A percentile compares a stretch with the other conserved stretches of the same genome.
Conservation (phyloP, 2,113 vertebrate species). For the Todiramphus chloris region DNA sequence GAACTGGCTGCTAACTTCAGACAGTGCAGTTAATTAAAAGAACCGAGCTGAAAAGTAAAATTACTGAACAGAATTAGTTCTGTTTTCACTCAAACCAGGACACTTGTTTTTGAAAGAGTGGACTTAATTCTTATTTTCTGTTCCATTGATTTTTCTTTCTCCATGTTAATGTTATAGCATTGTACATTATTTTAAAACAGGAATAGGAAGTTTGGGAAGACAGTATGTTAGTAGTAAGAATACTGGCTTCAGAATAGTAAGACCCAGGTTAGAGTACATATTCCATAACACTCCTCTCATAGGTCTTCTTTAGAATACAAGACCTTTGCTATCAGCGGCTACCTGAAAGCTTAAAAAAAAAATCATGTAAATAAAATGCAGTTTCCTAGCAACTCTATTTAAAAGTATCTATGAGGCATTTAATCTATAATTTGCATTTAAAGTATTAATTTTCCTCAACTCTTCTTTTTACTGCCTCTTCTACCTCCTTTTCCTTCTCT, state of each 20-base stretch:
- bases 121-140: background rate
- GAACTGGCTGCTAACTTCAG: no score
- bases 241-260: background rate
- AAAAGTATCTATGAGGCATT: background rate
- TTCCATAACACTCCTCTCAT: background rate
- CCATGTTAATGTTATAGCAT: background rate
- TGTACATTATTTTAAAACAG: background rate
- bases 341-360: background rate
- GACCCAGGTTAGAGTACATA: background rate
- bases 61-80: no score
- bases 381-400: background rate
- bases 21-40: no score
- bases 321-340: background rate
- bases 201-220: background rate
- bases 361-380: background rate
- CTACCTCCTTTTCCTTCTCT: background rate
- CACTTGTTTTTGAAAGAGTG: background rate
- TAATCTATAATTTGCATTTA: background rate
- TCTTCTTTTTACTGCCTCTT: background rate
- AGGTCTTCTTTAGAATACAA: background rate
- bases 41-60: no score
- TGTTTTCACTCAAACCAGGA: no score
- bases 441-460: background rate
- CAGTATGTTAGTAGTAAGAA: background rate
- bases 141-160: background rate